These are phyloP conservation scores for Melanerpes formicivorus DNA, from an alignment of 2,113 vertebrate genomes.

Conservation along the genomic window DNA sequence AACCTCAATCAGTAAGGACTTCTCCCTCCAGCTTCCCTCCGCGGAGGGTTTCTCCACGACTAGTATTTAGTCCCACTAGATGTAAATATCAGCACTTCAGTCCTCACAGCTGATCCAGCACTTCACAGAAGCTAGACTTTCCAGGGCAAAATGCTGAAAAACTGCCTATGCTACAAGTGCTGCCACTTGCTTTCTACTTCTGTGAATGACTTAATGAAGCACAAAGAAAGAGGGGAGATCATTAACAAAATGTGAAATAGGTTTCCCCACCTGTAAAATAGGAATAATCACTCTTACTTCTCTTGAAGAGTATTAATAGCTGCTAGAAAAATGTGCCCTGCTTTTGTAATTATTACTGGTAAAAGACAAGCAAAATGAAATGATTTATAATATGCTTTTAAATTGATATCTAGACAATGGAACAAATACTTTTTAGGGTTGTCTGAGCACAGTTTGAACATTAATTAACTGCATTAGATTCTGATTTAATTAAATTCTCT, in stretches of 20 bases:
- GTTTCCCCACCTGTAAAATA: constrained; percentile 47
- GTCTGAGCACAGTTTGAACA: constrained; percentile 13
- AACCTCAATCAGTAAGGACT: not conserved
- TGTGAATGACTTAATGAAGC: constrained; percentile 44
- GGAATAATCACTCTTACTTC: constrained; percentile 56
- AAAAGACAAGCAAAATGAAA: constrained; percentile 46
- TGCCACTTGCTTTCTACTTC: not conserved
- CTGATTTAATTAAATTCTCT: constrained; percentile 46
- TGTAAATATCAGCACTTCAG: not conserved
- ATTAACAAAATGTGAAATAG: constrained; percentile 41
- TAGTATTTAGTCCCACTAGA: not conserved
- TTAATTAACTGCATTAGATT: constrained; percentile 43
- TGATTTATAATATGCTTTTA: constrained; percentile 50
- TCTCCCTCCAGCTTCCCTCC: not conserved
- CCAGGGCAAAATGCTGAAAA: constrained; percentile 4
- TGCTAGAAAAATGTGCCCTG: constrained; percentile 25
- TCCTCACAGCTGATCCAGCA: not conserved
- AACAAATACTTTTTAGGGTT: constrained; percentile 37
- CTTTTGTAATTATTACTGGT: constrained; percentile 50
- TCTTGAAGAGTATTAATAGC: constrained; percentile 43
- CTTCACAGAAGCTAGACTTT: not conserved
- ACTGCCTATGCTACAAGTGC: not conserved
- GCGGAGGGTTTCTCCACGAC: not conserved
- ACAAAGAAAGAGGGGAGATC: constrained; percentile 5
- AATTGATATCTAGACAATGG: constrained; percentile 24